Evolutionary conservation across 2,113 vertebrate species (phyloP), one percentile per base, ranked within the genome.

Genomic region (Falco punctatus): DNA sequence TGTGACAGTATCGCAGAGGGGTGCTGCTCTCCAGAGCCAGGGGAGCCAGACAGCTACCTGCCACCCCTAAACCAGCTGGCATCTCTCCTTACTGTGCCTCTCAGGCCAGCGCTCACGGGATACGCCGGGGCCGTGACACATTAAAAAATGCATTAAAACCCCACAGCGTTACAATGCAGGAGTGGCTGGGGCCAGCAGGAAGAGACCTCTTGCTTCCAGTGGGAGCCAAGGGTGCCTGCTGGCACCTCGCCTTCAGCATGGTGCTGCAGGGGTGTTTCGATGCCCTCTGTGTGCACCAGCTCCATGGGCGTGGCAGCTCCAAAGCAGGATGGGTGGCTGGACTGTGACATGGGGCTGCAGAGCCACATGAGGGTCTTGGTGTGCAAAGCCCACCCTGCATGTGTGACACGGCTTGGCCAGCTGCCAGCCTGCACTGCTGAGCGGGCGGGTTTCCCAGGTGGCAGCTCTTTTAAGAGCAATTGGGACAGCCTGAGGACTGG

Each of bases 331-430:
- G 35, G 58, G 40, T 0, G 2, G 44, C 38, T 66, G 66, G 46
- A 12, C 42, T 1, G 1, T 20, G 83, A 3, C 48, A 10, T 1
- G 10, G 40, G 67, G 33, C 30, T 83, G 44, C 57, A 59, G 58
- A 33, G 58, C 57, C 51, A 13, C 0, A 1, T 64, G 62, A 15
- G 19, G 23, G 35, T 64, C 35, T n/a, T 3, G 32, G 32, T 14
- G 17, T 5, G 35, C 48, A 46, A n/a, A 87, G 19, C 88, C 52
- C 52, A 51, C n/a, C 22, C 15, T 7, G 21, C 35, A 7, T 1
- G 1, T 2, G 48, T 55, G 62, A 46, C 5, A 0, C 0, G 2
- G 51, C 61, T 67, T 11, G 2, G 16, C 10, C 1, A 3, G 80
- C 80, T 46, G 52, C 79, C 2, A 44, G 28, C 49, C 17, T 2